Base-by-base conservation (phyloP, 2,113 vertebrate genomes). In the Takifugu bimaculatus region DNA sequence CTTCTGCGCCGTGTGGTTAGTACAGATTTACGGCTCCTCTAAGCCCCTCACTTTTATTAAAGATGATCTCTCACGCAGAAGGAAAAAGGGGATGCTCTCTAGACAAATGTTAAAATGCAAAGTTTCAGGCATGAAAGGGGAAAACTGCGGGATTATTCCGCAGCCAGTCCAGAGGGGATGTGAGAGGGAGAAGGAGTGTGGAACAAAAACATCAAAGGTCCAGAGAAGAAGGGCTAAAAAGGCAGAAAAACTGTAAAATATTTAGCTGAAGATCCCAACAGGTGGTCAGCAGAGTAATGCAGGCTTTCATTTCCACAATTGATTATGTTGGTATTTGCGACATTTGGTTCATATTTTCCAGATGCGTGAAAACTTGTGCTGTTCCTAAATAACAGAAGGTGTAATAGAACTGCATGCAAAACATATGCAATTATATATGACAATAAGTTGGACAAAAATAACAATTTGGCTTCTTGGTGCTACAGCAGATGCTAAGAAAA, bases 31-130 rank as follows among this genome's bases (percentile, higher is more conserved):
- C 85, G 85, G 91, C 92, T 90, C 88, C 90, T 81, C 93, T 93
- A 88, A 68, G 78, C 64, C 88, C 92, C 92, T 89, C 88, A 85
- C 89, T 92, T 91, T 94, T 97, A 95, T 95, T 96, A 94, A 95
- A 95, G 93, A 93, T 92, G 92, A 95, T 96, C 92, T 93, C 93
- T 95, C 92, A 92, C 87, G 92, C 72, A 84, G 88, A 91, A 92
- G 90, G 81, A 88, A 77, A 85, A 89, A 20, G 87, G 90, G 85
- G 35, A 39, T 85, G 89, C 93, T 94, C 93, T 94, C 92, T 76
- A 93, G 93, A 95, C 90, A 93, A 93, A 92, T 90, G 92, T 93
- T 95, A 95, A 95, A 96, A 94, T 94, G 92, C 93, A 94, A 94
- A 95, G 92, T 94, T 95, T 91, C 89, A 79, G 73, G 88, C 92